phyloP scores from a whole-genome alignment of 2,113 vertebrate genomes.

The Myiozetetes cayanensis region DNA sequence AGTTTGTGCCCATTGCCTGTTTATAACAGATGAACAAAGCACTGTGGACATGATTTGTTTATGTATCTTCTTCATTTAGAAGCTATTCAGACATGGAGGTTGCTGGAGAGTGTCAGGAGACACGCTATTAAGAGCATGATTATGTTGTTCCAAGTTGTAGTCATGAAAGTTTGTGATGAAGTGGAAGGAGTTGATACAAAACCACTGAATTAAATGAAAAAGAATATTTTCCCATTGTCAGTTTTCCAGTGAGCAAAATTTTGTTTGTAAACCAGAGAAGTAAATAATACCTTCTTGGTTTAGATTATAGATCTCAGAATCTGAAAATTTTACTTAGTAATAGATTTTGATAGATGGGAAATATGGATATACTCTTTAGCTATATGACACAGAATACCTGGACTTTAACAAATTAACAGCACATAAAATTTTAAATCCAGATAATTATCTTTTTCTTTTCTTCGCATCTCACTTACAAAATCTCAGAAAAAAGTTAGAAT shows the following conservation, averaged over 20 bases:
- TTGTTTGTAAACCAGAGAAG: not conserved
- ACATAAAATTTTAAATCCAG: not conserved
- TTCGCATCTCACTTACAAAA: rapidly evolving
- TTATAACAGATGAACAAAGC: not conserved
- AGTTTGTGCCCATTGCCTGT: not conserved
- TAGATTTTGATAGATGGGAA: not conserved
- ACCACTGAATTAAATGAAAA: not conserved
- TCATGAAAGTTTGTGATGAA: not conserved
- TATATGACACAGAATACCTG: not conserved
- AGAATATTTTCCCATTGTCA: not conserved
- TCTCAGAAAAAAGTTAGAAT: not conserved
- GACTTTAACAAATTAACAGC: not conserved
- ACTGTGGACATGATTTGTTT: not conserved
- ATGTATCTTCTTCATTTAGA: not conserved
- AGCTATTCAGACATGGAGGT: not conserved
- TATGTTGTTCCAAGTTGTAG: not conserved
- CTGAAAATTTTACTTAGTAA: not conserved
- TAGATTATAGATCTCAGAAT: not conserved
- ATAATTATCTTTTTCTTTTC: not conserved
- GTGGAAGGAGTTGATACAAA: not conserved
- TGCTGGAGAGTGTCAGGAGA: not conserved
- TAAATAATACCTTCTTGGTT: not conserved
- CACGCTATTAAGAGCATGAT: not conserved
- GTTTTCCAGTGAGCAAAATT: not conserved
- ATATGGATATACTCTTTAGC: not conserved